Evolutionary conservation across 2,888 invertebrate genomes (phyloP).

Genomic region (Oxyteleia sp.): DNA sequence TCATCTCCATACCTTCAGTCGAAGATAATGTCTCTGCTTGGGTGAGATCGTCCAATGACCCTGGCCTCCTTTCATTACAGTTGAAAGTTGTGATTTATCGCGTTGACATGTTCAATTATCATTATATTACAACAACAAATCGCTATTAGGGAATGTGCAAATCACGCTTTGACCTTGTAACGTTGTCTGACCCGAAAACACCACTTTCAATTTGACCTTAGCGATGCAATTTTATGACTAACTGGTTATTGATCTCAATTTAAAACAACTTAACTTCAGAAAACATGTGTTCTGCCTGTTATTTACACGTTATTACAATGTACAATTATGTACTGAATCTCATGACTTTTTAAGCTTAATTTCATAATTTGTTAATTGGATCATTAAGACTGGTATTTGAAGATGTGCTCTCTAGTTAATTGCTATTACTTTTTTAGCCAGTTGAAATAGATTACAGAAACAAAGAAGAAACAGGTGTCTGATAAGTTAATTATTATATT

Average conservation of each 20-base stretch:
- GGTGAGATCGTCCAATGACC: slow-evolving; percentile 75
- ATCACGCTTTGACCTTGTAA: slow-evolving; percentile 56
- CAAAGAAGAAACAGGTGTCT: too few species aligned
- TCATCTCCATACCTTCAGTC: slow-evolving; percentile 15
- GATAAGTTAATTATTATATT: too few species aligned
- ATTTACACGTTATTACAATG: slow-evolving; percentile 7
- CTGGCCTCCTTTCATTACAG: slow-evolving; percentile 80
- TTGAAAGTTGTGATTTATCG: slow-evolving; percentile 75
- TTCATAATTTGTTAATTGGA: too few species aligned
- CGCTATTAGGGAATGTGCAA: slow-evolving; percentile 60
- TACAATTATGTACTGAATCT: too few species aligned
- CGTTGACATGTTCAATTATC: slow-evolving; percentile 70
- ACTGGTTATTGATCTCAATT: slow-evolving; percentile 64
- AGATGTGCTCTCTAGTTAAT: too few species aligned
- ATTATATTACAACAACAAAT: slow-evolving; percentile 71
- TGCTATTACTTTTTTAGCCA: too few species aligned
- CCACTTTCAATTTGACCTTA: slow-evolving; percentile 50
- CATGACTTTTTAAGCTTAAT: slow-evolving; percentile 15
- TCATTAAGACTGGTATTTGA: too few species aligned
- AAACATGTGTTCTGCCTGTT: slow-evolving; percentile 17
- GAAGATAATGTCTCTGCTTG: slow-evolving; percentile 66
- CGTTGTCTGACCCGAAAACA: slow-evolving; percentile 57
- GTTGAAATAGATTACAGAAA: too few species aligned
- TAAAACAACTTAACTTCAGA: slow-evolving; percentile 9
- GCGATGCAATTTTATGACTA: slow-evolving; percentile 47